Evolutionary conservation across 2,797 vertebrate genomes (phyloP), one percentile per base, ranked within the genome.

Genomic region (Columba guinea): DNA sequence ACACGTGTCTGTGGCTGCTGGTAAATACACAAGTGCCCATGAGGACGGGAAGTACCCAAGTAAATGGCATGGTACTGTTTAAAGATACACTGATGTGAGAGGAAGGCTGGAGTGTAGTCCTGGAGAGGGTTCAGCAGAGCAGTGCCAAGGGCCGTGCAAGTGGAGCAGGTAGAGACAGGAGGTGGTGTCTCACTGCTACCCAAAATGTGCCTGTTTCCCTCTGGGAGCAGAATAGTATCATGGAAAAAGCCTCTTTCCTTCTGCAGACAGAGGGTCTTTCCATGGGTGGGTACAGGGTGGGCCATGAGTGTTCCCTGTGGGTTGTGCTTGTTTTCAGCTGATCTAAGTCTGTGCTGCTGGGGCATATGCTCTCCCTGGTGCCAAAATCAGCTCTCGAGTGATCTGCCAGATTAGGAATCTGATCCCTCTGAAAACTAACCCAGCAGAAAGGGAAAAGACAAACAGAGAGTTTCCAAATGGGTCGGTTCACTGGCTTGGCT

Each of bases 371-470:
- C 64, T 80, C 52, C 10, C 35, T 6, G 2, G 75, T 93, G 95
- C 96, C 95, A 97, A 95, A 95, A 92, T 82, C 93, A 83, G 93
- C 90, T 92, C 93, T 79, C 1, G 5, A 96, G 92, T 20, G 60
- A 95, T 95, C 86, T 93, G 93, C 88, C 92, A 94, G 96, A 95
- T 96, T 95, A 94, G 94, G 95, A 97, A 97, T 70, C 94, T 90
- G 94, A 97, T 95, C 92, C 74, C 60, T 90, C 89, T 90, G 90
- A 90, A 97, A 94, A 95, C 84, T 60, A 95, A 93, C 86, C 84
- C 86, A 74, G 81, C 84, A 95, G 86, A 95, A 94, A 95, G 93
- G 87, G 88, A 96, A 95, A 96, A 95, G 92, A 87, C 90, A 94
- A 93, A 68, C 84, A 86, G 84, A 70, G 44, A 89, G 53, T 74